Conservation (phyloP, 2,113 vertebrate genomes). For the Casuarius casuarius region DNA sequence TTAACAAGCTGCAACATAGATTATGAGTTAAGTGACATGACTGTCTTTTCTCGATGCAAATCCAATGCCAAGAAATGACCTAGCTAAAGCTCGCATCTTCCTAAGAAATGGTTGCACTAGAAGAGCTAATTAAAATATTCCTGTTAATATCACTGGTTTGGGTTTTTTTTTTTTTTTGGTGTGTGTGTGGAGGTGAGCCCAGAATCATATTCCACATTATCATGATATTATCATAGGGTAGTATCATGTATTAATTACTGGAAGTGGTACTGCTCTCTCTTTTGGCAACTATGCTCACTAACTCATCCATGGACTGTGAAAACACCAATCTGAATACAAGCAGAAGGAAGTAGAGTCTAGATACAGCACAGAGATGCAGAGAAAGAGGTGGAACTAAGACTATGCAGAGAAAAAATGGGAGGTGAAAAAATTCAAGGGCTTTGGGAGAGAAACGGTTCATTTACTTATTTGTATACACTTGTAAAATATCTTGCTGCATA, state of each 20-base stretch:
- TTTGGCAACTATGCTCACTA: neutral
- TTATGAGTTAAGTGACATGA: neutral
- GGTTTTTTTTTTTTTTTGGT: neutral
- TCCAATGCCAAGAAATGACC: neutral
- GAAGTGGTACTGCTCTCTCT: neutral
- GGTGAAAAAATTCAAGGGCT: neutral
- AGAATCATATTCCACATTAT: neutral
- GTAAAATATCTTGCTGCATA: neutral
- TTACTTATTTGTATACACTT: neutral
- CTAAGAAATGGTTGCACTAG: neutral
- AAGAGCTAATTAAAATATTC: neutral
- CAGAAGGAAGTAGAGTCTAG: neutral
- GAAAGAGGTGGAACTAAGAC: neutral
- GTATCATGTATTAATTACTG: neutral
- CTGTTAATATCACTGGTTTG: neutral
- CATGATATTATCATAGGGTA: neutral
- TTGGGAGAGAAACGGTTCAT: neutral
- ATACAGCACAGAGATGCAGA: neutral
- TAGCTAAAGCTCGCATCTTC: neutral
- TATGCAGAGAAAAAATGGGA: neutral
- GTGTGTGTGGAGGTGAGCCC: neutral
- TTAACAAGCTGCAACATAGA: neutral
- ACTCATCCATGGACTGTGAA: neutral
- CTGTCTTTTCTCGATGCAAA: neutral
- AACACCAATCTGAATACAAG: neutral